Conservation (phyloP, 35 echinoderm and acorn worm genomes). For the Heliocidaris erythrogramma region DNA sequence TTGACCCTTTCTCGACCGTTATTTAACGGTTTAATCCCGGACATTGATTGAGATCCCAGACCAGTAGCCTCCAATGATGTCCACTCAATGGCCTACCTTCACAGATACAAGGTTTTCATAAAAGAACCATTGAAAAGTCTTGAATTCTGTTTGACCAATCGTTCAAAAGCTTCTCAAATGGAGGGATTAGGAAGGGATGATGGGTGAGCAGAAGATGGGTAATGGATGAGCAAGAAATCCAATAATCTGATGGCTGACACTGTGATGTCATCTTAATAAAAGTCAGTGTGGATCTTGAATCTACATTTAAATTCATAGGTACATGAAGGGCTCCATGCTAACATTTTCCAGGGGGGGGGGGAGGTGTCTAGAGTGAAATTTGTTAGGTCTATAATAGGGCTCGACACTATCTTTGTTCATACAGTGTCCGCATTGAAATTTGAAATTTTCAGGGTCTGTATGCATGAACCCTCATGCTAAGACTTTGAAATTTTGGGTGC, state of each 20-base stretch:
- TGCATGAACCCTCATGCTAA: no score
- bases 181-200: neutral
- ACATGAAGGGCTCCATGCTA: no score
- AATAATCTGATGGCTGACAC: neutral
- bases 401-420: no score
- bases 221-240: neutral
- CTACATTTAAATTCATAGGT: no score
- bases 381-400: no score
- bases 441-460: no score
- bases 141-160: neutral
- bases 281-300: no score
- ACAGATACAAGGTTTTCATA: neutral
- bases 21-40: neutral
- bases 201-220: neutral
- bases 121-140: neutral
- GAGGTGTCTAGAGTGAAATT: no score
- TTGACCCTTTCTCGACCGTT: neutral
- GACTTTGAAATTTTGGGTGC: no score
- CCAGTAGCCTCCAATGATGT: neutral
- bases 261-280: no score
- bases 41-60: neutral
- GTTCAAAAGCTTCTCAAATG: neutral
- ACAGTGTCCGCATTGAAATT: no score
- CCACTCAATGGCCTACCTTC: neutral
- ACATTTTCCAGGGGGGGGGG: no score